Percentiles rank a stretch among this genome's conserved stretches.
Conservation (phyloP, 2,113 vertebrate genomes). For the Protobothrops mucrosquamatus region DNA sequence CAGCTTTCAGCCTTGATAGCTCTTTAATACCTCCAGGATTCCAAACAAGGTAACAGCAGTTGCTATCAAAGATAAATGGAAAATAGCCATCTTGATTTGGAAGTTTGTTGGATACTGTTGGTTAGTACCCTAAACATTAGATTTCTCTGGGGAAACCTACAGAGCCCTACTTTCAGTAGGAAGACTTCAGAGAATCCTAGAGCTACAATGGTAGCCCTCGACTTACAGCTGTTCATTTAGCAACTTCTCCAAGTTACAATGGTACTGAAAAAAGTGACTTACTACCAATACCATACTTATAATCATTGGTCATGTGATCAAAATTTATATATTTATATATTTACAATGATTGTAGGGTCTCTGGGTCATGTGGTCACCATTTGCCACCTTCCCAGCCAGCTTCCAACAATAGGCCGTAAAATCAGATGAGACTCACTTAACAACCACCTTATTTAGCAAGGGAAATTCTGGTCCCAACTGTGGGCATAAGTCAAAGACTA, state of each 20-base stretch:
- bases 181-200: background rate
- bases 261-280: background rate
- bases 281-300: background rate
- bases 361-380: background rate
- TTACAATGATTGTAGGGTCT: background rate
- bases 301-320: background rate
- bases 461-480: background rate
- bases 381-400: background rate
- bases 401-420: background rate
- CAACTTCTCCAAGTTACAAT: background rate
- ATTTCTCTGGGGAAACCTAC: too few species aligned
- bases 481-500: background rate
- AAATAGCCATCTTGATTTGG: background rate
- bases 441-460: background rate
- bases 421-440: background rate
- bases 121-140: background rate
- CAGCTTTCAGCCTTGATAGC: background rate
- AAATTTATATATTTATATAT: background rate
- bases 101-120: background rate
- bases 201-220: background rate
- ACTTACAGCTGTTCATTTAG: background rate
- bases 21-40: background rate
- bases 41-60: background rate
- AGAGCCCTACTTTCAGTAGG: too few species aligned
- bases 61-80: background rate